These are phyloP conservation scores for Smutsia temminckii DNA, from an alignment of 2,797 vertebrate species.

Conservation along the genomic window DNA sequence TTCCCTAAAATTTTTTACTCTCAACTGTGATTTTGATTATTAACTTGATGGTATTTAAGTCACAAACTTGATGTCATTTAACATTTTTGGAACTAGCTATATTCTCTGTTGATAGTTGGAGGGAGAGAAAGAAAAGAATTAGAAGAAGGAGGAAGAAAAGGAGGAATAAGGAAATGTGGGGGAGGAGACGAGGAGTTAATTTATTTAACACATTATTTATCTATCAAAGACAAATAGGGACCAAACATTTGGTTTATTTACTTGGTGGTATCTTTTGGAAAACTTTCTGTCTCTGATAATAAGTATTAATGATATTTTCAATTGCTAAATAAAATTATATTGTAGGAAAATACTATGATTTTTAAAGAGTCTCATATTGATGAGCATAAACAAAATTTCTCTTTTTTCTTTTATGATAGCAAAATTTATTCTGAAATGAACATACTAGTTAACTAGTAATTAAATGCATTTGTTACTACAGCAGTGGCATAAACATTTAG, in stretches of 20 bases:
- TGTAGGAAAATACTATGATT: background rate
- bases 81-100: background rate
- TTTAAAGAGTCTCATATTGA: background rate
- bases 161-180: too few species aligned
- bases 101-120: background rate
- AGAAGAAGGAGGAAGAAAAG: too few species aligned
- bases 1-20: background rate
- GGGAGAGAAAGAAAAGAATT: too few species aligned
- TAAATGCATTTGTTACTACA: background rate
- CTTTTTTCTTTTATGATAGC: background rate
- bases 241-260: background rate
- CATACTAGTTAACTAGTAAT: background rate
- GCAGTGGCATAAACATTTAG: background rate
- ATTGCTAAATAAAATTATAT: background rate
- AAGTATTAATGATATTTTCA: background rate
- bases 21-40: background rate
- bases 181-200: accelerated
- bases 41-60: background rate
- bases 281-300: background rate
- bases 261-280: background rate
- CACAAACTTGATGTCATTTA: background rate
- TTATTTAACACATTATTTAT: background rate
- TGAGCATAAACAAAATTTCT: background rate
- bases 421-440: background rate
- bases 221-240: background rate